phyloP scores from a whole-genome alignment of 1,140 invertebrate species.

The Papilio machaon region DNA sequence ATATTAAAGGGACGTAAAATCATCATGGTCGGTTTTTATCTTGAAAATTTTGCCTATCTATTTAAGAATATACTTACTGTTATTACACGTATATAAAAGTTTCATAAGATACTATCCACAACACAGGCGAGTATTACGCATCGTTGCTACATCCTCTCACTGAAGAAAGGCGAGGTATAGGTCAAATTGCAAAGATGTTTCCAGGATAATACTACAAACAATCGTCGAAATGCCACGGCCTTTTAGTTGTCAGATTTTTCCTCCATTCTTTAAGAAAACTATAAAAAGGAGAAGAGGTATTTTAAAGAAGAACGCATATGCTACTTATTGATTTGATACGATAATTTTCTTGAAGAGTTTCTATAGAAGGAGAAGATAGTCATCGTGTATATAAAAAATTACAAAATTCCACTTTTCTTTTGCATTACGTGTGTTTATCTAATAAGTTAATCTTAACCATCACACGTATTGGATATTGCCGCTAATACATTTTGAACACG shows the following conservation, averaged over 20 bases:
- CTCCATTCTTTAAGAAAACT: neutral
- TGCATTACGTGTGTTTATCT: neutral
- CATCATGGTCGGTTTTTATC: no score
- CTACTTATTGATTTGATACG: no score
- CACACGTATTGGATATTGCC: neutral
- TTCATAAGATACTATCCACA: neutral
- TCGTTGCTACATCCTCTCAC: neutral
- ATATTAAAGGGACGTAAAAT: no score
- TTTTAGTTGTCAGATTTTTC: neutral
- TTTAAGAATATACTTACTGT: no score
- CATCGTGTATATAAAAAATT: no score
- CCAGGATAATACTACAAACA: neutral
- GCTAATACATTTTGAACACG: conserved; percentile 7
- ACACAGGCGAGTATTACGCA: neutral
- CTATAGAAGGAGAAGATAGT: no score
- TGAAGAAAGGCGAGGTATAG: neutral
- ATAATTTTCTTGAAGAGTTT: no score
- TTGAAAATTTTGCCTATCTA: no score
- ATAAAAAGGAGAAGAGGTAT: neutral
- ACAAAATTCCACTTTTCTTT: no score
- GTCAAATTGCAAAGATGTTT: neutral
- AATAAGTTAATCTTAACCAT: neutral
- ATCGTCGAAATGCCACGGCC: neutral
- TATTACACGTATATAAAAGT: neutral
- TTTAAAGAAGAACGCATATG: neutral